These are phyloP conservation scores for Struthio camelus DNA, from an alignment of 2,113 vertebrate genomes.

Conservation along the genomic window DNA sequence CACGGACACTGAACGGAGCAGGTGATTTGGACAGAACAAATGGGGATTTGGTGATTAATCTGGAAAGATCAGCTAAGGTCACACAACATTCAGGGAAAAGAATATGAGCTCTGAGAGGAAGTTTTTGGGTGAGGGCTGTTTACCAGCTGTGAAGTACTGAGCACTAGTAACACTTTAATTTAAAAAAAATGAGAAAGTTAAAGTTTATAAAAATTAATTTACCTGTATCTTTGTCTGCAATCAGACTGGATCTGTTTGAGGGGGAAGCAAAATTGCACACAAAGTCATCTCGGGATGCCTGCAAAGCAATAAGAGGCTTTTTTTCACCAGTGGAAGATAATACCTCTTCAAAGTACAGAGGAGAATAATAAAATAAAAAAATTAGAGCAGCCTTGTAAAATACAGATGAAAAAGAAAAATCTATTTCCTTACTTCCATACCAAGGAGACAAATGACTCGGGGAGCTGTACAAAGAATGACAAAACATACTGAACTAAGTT, in stretches of 20 bases:
- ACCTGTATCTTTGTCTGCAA: constrained; percentile 87
- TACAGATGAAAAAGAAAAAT: neutral
- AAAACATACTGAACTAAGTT: neutral
- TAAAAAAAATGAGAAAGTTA: neutral
- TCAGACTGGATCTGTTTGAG: constrained; percentile 82
- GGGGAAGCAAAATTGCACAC: constrained; percentile 77
- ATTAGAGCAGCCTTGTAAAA: neutral
- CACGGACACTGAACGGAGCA: rapidly evolving
- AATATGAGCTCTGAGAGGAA: neutral
- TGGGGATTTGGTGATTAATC: neutral
- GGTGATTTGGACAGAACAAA: neutral
- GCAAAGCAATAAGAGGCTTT: constrained; percentile 17
- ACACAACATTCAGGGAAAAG: neutral
- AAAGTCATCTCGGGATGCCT: constrained; percentile 91
- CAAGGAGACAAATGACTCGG: neutral
- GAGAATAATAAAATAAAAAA: neutral
- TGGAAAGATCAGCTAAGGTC: neutral
- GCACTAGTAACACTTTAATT: neutral
- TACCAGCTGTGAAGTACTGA: neutral
- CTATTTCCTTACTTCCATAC: neutral
- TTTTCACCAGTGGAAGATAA: neutral
- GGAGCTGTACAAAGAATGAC: neutral
- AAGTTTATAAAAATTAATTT: constrained; percentile 24
- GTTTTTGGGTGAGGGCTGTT: neutral
- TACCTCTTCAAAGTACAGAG: neutral